phyloP scores from a whole-genome alignment of 2,888 invertebrate genomes.

The Notodonta ziczac region DNA sequence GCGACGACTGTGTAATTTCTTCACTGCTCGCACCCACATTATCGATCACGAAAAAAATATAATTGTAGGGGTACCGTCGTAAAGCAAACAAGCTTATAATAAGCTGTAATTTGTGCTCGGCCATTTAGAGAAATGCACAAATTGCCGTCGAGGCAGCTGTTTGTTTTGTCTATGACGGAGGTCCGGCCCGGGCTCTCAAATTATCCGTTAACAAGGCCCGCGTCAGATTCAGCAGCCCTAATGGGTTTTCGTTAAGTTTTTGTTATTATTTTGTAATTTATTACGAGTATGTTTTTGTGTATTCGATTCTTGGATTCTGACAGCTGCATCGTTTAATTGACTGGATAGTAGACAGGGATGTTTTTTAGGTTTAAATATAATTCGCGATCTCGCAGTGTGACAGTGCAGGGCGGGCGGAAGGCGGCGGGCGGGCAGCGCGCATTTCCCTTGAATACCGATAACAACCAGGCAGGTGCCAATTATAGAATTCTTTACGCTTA shows the following conservation, averaged over 20 bases:
- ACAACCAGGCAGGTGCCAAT: slow-evolving; percentile 34
- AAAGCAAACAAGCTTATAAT: slow-evolving; percentile 85
- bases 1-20: slow-evolving; percentile 79
- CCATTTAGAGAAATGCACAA: slow-evolving; percentile 85
- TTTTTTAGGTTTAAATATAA: slow-evolving; percentile 19
- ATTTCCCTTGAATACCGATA: slow-evolving; percentile 18
- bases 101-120: slow-evolving; percentile 84
- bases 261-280: slow-evolving; percentile 79
- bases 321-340: slow-evolving; percentile 76
- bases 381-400: slow-evolving; percentile 2
- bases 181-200: slow-evolving; percentile 75
- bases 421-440: slow-evolving; percentile 5
- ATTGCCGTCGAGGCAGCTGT: slow-evolving; percentile 81
- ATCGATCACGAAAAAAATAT: slow-evolving; percentile 81
- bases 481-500: slow-evolving; percentile 23
- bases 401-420: slow-evolving; percentile 24
- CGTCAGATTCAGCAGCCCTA: slow-evolving; percentile 85
- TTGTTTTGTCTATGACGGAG: slow-evolving; percentile 85
- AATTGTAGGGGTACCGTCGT: slow-evolving; percentile 83
- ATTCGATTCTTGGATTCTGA: slow-evolving; percentile 68
- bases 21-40: slow-evolving; percentile 80
- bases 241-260: slow-evolving; percentile 84
- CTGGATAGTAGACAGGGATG: slow-evolving; percentile 40
- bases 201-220: slow-evolving; percentile 83
- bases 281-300: slow-evolving; percentile 72